Conservation (phyloP, 2,113 vertebrate species). For the Plectropomus leopardus region DNA sequence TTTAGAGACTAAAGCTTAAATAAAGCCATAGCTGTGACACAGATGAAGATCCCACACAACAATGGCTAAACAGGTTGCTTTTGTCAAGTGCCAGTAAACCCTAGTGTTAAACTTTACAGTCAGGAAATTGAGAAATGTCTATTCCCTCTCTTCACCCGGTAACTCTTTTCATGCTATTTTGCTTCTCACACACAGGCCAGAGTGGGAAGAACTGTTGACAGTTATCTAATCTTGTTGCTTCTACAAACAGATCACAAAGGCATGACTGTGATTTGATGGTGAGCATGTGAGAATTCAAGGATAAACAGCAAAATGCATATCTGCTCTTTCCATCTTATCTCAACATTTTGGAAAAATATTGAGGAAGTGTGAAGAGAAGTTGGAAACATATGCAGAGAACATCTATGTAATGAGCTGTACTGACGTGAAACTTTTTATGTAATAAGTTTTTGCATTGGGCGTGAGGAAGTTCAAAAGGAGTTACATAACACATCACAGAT, state of each 20-base stretch:
- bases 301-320: background rate
- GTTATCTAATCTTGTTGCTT: background rate
- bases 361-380: background rate
- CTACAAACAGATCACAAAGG: background rate
- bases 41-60: slow-evolving; percentile 5
- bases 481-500: no score
- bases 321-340: no score
- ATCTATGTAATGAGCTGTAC: background rate
- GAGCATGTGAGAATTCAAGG: no score
- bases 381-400: no score
- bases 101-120: background rate
- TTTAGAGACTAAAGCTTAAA: no score
- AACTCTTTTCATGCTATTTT: background rate
- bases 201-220: background rate
- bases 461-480: background rate
- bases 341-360: no score
- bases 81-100: background rate
- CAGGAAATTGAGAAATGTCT: background rate
- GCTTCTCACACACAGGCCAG: background rate
- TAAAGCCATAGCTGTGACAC: background rate
- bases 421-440: background rate
- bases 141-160: background rate
- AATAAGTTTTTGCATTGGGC: background rate
- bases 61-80: background rate
- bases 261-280: background rate